phyloP scores from a whole-genome alignment of 1,140 invertebrate species.

The Camponotus floridanus region DNA sequence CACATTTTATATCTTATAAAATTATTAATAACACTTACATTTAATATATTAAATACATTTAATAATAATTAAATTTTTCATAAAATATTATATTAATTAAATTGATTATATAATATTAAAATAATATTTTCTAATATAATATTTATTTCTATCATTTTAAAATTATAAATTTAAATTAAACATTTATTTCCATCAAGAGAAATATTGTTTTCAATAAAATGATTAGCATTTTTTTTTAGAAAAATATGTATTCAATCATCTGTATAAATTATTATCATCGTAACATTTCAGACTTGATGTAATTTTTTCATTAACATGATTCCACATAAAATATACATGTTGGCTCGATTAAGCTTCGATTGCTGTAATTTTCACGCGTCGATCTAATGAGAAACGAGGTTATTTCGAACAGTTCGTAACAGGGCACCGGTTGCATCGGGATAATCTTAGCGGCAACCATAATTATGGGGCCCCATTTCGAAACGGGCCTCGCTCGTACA shows the following conservation, averaged over 20 bases:
- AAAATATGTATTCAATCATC: not conserved
- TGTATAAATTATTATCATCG: slow-evolving; percentile 16
- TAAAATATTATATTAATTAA: not conserved
- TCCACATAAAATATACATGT: slow-evolving; percentile 5
- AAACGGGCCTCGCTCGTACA: slow-evolving; percentile 23
- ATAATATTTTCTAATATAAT: not conserved
- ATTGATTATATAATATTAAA: not conserved
- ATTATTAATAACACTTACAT: not conserved
- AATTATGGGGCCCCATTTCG: slow-evolving; percentile 69
- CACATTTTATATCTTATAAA: not conserved
- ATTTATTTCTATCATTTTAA: not conserved
- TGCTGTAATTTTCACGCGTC: slow-evolving; percentile 58
- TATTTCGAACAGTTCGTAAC: slow-evolving; percentile 53
- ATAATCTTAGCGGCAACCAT: slow-evolving; percentile 62
- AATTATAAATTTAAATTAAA: not conserved
- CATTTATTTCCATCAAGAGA: slow-evolving; percentile 14
- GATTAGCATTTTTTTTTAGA: not conserved
- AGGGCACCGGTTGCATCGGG: slow-evolving; percentile 32
- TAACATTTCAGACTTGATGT: slow-evolving; percentile 7
- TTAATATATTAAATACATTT: no score
- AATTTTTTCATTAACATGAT: slow-evolving; percentile 56
- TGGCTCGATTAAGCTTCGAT: slow-evolving; percentile 43
- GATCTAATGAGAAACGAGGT: slow-evolving; percentile 52
- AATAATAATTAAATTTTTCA: no score
- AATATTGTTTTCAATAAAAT: not conserved